Evolutionary conservation across 2,113 vertebrate genomes (phyloP), one percentile per base, ranked within the genome.

Genomic region (Microcebus griseorufus): DNA sequence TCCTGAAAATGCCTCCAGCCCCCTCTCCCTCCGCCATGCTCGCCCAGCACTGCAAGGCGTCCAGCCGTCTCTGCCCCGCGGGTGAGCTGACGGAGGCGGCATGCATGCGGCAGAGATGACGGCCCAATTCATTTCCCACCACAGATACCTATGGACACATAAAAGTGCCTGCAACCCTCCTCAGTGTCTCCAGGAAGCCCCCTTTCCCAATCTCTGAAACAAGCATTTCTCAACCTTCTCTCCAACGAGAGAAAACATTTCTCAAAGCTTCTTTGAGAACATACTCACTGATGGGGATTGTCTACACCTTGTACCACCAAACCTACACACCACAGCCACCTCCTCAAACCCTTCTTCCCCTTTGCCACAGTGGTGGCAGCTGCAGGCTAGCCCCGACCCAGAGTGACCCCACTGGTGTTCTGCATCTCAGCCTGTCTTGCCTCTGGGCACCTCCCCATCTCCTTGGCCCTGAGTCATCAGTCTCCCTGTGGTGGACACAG

Each of bases 301-400:
- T 60, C 37, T 48, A 5, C 27, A 69, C 58, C 69, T 51, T 86
- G 25, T 20, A 18, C 32, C 55, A 51, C 14, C 45, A 42, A 88
- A n/a, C 2, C 5, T 32, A 18, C 23, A 6, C 2, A 1, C 45
- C 37, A 6, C 37, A 9, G n/a, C 17, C 39, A 11, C 42, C 62
- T 16, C 25, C 13, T 37, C 45, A 5, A 6, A 5, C 73, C 16
- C 34, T 67, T 13, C 42, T 37, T 22, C 11, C 42, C 32, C 53
- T 17, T 17, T 23, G 29, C 62, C 34, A 25, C 48, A 13, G 5
- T 0, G 42, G n/a, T 60, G 67, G 93, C 62, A 87, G 88, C 51
- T 58, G 8, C 22, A 5, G n/a, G 34, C 60, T 51, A 8, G 20
- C 9, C 34, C 16, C 29, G 1, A n/a, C 48, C 60, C 32, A 84